Evolutionary conservation across 30 jellyfish, hydroid and myxozoan genomes (phyloP), one percentile per base, ranked within the genome.

Genomic region (Morbakka virulenta): DNA sequence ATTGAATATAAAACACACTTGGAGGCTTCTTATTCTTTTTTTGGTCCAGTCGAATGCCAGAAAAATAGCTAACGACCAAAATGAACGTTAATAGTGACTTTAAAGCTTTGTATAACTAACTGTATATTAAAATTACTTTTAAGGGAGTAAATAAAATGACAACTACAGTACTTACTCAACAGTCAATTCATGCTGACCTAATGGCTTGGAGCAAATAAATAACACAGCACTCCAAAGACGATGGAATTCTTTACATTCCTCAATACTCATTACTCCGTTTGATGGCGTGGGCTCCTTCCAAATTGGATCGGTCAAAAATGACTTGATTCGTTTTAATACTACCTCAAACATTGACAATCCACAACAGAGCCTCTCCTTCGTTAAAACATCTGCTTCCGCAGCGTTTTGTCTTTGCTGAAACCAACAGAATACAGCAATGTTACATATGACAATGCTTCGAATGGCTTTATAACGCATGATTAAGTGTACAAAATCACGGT

Each of bases 211-310:
- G 50, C 94, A 93, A 85, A 93, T 93, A 76, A 93, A 93, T 35
- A 83, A 96, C 35, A 93, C 86, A 20, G 99, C 99, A 75, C 99
- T 93, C 99, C 99, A 93, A 14, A 93, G 79, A 3, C 99, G 97
- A 77, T 93, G 99, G 69, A 93, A 93, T 64, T 93, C 99, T 35
- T 80, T 80, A 83, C 99, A 93, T 73, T 93, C 99, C 65, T 93
- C 99, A 14, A 93, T 81, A 76, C 95, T 85, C 99, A 93, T 85
- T 29, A 93, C 99, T 4, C 99, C 99, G 77, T 93, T 93, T 3
- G 97, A 67, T 6, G 99, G 97, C 0, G 99, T 89, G 22, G 99
- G 96, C 30, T 93, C 99, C 62, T 86, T 76, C 99, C 99, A 93
- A 4, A 86, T 82, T 17, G 85, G 95, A 62, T 93, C 99, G 9